Base-by-base conservation (phyloP, 1,140 invertebrate genomes). In the Diuraphis noxia region DNA sequence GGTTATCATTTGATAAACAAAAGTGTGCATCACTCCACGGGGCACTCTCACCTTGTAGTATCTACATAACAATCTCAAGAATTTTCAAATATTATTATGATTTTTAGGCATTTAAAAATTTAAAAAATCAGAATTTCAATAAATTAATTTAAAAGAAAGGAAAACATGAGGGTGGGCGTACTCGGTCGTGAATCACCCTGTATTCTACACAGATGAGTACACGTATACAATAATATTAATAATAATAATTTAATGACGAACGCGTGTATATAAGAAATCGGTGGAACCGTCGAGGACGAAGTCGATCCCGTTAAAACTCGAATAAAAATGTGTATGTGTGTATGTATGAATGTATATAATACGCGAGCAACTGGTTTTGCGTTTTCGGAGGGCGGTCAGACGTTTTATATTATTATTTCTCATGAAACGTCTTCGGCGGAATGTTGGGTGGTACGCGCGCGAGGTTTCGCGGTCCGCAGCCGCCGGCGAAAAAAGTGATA, bases 321-420 rank as follows among this genome's bases (percentile, higher is more conserved):
- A 86, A 86, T 86, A 36, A 49, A 84, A 84, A 43, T 40, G 30
- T n/a, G 49, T 25, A 6, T 6, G 63, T 36, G 34, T 36, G 34
- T 40, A n/a, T 72, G 21, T 49, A 3, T 34, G 4, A 36, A 7
- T 36, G 36, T 38, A 19, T 79, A 2, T 79, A 38, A 36, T 79
- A 84, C 30, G 56, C 40, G 40, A n/a, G n/a, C 88, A 38, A 90
- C 88, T 90, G 88, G 88, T 90, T 90, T 90, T 46, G 40, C 77
- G 77, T 46, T 36, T 46, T 79, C 40, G 41, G 88, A 90, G 52
- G 87, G 87, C 88, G 88, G 43, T 38, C 30, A 25, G n/a, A 89
- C 88, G 40, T 85, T 85, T n/a, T 46, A 17, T 43, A 43, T 43
- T 84, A 43, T 84, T 84, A 30, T 46, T 85, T 46, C 41, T 46